Evolutionary conservation across 2,797 vertebrate genomes (phyloP).

Genomic region (Neomorphus geoffroyi): DNA sequence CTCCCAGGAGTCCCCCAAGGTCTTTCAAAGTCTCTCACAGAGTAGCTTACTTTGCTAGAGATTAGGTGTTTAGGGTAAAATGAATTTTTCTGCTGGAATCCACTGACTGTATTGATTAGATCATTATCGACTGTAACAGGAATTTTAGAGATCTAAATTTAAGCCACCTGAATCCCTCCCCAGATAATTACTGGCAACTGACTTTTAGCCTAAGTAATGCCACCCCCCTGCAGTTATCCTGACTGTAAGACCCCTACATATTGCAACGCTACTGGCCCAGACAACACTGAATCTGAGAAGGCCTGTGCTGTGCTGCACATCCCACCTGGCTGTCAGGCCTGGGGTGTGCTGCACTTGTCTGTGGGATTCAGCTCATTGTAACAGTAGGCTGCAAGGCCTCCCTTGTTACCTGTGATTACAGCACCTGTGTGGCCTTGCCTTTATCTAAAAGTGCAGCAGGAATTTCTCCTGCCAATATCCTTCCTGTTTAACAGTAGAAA

Average conservation of each 20-base stretch:
- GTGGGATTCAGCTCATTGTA: rapidly evolving
- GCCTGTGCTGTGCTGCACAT: neutral
- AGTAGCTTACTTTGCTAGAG: neutral
- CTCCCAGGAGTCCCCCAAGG: neutral
- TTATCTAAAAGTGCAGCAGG: neutral
- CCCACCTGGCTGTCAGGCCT: too few relatives aligned
- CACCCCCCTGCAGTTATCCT: neutral
- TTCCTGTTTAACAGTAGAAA: neutral
- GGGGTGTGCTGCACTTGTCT: too few relatives aligned
- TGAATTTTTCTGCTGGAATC: neutral
- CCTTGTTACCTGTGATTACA: rapidly evolving
- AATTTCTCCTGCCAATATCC: neutral
- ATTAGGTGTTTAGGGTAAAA: neutral
- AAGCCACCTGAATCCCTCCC: neutral
- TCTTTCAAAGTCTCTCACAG: neutral
- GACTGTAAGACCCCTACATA: neutral
- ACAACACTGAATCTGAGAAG: neutral
- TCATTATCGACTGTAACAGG: neutral
- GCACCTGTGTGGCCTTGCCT: neutral
- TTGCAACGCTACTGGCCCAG: neutral
- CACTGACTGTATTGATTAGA: neutral
- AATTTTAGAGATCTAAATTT: neutral
- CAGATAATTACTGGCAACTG: neutral
- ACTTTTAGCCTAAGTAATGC: neutral
- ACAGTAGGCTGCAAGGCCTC: neutral